Percentiles rank a stretch among this genome's conserved stretches.
phyloP scores from a whole-genome alignment of 2,113 vertebrate species.

The Nothoprocta pentlandii region DNA sequence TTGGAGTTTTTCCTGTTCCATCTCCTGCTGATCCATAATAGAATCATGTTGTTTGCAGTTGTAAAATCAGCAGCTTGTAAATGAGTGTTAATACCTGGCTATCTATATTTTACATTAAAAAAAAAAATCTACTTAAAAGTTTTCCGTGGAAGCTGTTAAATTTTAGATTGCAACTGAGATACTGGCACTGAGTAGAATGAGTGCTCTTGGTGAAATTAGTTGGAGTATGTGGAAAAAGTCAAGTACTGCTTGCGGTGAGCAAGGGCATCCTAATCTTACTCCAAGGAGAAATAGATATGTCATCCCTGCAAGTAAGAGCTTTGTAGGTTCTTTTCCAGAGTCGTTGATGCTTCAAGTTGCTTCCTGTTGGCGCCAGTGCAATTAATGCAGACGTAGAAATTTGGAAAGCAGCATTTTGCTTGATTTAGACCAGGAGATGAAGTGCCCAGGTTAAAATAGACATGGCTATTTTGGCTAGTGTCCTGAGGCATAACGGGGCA shows the following conservation, averaged over 20 bases:
- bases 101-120: fast-evolving
- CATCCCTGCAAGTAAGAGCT: neutral
- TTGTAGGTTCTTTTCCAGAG: fast-evolving
- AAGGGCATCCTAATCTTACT: neutral
- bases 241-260: neutral
- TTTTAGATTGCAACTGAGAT: neutral
- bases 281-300: neutral
- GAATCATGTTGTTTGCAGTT: neutral
- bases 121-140: fast-evolving
- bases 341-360: fast-evolving
- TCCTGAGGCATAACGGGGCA: neutral
- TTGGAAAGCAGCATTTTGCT: fast-evolving
- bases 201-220: neutral
- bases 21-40: neutral
- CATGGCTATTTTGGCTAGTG: fast-evolving
- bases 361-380: neutral
- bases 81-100: neutral
- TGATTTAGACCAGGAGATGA: neutral
- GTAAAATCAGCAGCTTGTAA: neutral
- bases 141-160: neutral
- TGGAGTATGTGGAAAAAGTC: neutral
- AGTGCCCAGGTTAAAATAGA: fast-evolving
- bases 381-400: neutral
- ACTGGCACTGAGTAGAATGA: neutral
- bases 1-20: neutral